A percentile compares a stretch with the other conserved stretches of the same genome.
Conservation (phyloP, 2,888 invertebrate species). For the Agonum fuliginosum region DNA sequence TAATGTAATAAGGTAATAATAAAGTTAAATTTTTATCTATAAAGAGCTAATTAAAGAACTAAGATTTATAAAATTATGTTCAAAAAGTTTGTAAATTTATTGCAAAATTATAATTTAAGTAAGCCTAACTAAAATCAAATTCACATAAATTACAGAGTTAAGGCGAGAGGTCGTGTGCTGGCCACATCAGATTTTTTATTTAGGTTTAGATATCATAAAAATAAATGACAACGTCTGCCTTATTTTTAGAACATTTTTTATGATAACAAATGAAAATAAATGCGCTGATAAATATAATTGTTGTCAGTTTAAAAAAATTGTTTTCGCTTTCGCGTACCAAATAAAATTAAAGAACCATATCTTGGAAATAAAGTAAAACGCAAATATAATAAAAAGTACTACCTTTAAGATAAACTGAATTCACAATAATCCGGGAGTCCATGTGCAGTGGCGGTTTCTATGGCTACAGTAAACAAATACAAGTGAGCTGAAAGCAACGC, state of each 20-base stretch:
- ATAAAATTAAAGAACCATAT: neutral
- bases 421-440: slow-evolving; percentile 26
- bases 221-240: neutral
- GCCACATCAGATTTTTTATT: too few relatives aligned
- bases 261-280: neutral
- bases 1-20: too few relatives aligned
- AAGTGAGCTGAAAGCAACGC: slow-evolving; percentile 6
- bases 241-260: neutral
- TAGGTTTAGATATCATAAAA: neutral
- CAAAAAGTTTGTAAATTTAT: too few relatives aligned
- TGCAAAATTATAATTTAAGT: too few relatives aligned
- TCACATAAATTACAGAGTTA: too few relatives aligned
- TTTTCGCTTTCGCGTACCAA: neutral
- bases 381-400: neutral
- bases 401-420: neutral
- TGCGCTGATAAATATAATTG: neutral
- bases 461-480: slow-evolving; percentile 29
- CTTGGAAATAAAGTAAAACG: neutral
- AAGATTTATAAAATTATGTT: too few relatives aligned
- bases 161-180: too few relatives aligned
- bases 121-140: too few relatives aligned
- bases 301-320: neutral
- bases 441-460: slow-evolving; percentile 16
- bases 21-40: too few relatives aligned
- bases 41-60: too few relatives aligned